phyloP scores from a whole-genome alignment of 1,140 invertebrate genomes.

The Calephelis nemesis region DNA sequence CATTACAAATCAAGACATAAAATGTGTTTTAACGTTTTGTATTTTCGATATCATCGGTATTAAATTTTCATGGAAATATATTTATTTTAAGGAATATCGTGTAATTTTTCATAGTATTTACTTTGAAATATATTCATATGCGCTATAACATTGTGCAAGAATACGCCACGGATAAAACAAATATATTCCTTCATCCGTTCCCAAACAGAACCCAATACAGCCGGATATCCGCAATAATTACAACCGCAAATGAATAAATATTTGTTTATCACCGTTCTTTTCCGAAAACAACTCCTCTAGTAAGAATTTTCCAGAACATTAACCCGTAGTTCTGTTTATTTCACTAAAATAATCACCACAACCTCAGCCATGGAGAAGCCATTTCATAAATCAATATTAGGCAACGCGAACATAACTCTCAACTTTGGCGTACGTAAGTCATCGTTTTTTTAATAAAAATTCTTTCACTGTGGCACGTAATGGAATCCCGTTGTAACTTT shows the following conservation, averaged over 20 bases:
- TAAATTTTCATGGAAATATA: too few species aligned
- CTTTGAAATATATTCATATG: too few species aligned
- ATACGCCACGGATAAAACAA: too few species aligned
- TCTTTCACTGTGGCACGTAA: conserved; percentile 25
- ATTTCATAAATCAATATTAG: conserved; percentile 16
- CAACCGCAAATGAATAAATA: neutral
- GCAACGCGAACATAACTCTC: conserved; percentile 13
- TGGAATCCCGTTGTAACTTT: conserved; percentile 26
- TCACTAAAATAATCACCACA: conserved; percentile 14
- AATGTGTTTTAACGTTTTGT: too few species aligned
- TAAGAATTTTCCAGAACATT: conserved; percentile 12
- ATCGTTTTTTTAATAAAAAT: conserved; percentile 33
- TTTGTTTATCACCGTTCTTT: conserved; percentile 2
- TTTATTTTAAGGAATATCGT: too few species aligned
- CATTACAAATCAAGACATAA: too few species aligned
- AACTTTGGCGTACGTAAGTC: conserved; percentile 27
- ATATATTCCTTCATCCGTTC: too few species aligned
- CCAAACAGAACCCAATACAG: neutral
- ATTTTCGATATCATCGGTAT: too few species aligned
- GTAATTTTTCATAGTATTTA: too few species aligned
- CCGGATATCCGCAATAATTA: conserved; percentile 10
- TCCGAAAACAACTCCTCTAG: conserved; percentile 2
- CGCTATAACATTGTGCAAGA: too few species aligned
- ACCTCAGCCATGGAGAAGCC: conserved; percentile 5
- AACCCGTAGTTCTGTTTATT: conserved; percentile 1